These are phyloP conservation scores for Zelostemma sp. DNA, from an alignment of 1,140 invertebrate species.

Conservation along the genomic window DNA sequence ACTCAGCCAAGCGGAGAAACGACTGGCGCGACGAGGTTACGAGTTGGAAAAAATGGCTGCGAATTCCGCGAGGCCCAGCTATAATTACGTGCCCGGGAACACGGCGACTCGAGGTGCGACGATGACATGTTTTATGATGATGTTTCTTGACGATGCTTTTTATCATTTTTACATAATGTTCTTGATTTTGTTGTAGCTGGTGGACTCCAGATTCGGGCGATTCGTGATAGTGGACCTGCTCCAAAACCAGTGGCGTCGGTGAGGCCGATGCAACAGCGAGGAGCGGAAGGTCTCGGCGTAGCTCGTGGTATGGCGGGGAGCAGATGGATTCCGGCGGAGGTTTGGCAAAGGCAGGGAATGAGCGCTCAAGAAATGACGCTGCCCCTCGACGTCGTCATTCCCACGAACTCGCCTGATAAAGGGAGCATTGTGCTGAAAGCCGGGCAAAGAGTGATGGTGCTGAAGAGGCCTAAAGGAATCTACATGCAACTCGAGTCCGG, in stretches of 20 bases:
- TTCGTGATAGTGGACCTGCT: slow-evolving; percentile 58
- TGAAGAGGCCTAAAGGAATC: slow-evolving; percentile 95
- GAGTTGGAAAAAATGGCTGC: slow-evolving; percentile 93
- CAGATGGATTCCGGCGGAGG: slow-evolving; percentile 87
- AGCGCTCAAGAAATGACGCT: slow-evolving; percentile 94
- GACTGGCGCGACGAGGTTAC: slow-evolving; percentile 92
- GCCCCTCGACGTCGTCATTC: slow-evolving; percentile 91
- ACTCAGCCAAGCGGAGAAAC: slow-evolving; percentile 94
- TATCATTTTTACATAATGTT: not conserved
- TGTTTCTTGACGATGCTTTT: slow-evolving; percentile 11
- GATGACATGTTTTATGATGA: slow-evolving; percentile 1
- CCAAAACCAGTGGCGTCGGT: slow-evolving; percentile 72
- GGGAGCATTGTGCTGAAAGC: slow-evolving; percentile 90
- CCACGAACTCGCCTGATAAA: slow-evolving; percentile 89
- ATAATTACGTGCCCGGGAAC: slow-evolving; percentile 68
- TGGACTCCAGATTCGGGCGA: slow-evolving; percentile 66
- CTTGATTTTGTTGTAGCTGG: slow-evolving; percentile 47
- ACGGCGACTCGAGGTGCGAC: slow-evolving; percentile 64
- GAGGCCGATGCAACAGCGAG: slow-evolving; percentile 71
- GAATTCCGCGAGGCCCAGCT: slow-evolving; percentile 68
- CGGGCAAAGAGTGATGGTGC: slow-evolving; percentile 92
- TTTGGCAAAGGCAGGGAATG: slow-evolving; percentile 92
- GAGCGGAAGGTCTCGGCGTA: slow-evolving; percentile 60
- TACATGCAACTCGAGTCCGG: slow-evolving; percentile 95
- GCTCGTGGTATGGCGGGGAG: slow-evolving; percentile 70